Percentiles rank a stretch among this genome's conserved stretches.
Conservation (phyloP, 23 tunicate genomes). For the Trididemnum miniatum region DNA sequence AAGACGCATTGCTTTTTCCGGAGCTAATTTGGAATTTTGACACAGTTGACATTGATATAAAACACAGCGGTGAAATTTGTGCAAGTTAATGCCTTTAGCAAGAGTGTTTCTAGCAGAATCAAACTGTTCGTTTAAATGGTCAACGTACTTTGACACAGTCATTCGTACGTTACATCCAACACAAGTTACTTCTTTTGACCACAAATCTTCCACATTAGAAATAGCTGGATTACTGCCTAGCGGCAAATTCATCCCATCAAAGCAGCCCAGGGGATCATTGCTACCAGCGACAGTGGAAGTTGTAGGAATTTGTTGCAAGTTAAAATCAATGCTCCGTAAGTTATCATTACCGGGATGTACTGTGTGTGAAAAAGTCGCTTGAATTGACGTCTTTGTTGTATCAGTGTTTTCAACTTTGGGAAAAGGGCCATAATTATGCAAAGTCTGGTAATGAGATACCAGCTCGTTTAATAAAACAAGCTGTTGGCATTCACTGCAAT, state of each 20-base stretch:
- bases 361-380: too few species aligned
- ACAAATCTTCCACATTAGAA: neutral
- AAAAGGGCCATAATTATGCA: neutral
- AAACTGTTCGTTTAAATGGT: slow-evolving; percentile 43
- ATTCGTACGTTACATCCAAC: neutral
- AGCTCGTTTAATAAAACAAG: neutral
- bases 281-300: neutral
- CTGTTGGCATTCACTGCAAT: slow-evolving; percentile 1
- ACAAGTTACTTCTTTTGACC: slow-evolving; percentile 1
- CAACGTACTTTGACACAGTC: slow-evolving; percentile 32
- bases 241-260: too few species aligned
- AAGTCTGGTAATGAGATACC: neutral
- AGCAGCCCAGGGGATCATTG: neutral
- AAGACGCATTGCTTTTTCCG: slow-evolving; percentile 38
- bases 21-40: neutral
- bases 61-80: slow-evolving; percentile 18
- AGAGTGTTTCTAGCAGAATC: neutral
- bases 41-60: slow-evolving; percentile 38
- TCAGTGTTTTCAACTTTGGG: neutral
- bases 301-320: too few species aligned
- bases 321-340: too few species aligned
- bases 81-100: neutral
- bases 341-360: too few species aligned
- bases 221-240: neutral
- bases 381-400: neutral